Evolutionary conservation across 1,140 invertebrate genomes (phyloP).

Genomic region (Tribolium madens): DNA sequence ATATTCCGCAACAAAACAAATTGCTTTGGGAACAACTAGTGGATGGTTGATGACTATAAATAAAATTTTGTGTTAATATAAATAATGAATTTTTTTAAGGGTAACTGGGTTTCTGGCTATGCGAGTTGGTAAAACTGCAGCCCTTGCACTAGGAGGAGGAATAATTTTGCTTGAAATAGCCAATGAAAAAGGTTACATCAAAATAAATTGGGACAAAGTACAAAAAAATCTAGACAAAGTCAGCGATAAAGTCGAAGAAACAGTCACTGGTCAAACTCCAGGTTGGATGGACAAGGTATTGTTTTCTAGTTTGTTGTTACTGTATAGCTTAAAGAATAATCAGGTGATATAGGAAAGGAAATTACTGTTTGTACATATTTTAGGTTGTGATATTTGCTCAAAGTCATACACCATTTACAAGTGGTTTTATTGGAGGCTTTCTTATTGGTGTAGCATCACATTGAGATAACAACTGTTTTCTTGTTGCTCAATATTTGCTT

Average conservation of each 20-base stretch:
- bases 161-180: slow-evolving; percentile 92
- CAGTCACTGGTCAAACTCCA: slow-evolving; percentile 77
- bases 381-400: slow-evolving; percentile 79
- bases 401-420: slow-evolving; percentile 81
- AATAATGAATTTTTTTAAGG: slow-evolving; percentile 69
- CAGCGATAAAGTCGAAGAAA: slow-evolving; percentile 83
- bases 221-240: slow-evolving; percentile 85
- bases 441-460: slow-evolving; percentile 69
- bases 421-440: slow-evolving; percentile 88
- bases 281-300: slow-evolving; percentile 84
- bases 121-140: slow-evolving; percentile 92
- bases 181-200: slow-evolving; percentile 91
- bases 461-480: slow-evolving; percentile 37
- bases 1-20: slow-evolving; percentile 87
- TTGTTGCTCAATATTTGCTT: slow-evolving; percentile 7
- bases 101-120: slow-evolving; percentile 89
- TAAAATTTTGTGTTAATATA: slow-evolving; percentile 27
- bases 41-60: slow-evolving; percentile 83
- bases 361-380: slow-evolving; percentile 65
- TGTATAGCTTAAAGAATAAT: slow-evolving; percentile 1
- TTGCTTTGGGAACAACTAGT: slow-evolving; percentile 85
- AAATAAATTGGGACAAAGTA: slow-evolving; percentile 90
- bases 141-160: slow-evolving; percentile 87
- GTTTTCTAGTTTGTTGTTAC: slow-evolving; percentile 49
- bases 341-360: slow-evolving; percentile 21